Conservation (phyloP, 1,140 invertebrate species). For the Cherax quadricarinatus region DNA sequence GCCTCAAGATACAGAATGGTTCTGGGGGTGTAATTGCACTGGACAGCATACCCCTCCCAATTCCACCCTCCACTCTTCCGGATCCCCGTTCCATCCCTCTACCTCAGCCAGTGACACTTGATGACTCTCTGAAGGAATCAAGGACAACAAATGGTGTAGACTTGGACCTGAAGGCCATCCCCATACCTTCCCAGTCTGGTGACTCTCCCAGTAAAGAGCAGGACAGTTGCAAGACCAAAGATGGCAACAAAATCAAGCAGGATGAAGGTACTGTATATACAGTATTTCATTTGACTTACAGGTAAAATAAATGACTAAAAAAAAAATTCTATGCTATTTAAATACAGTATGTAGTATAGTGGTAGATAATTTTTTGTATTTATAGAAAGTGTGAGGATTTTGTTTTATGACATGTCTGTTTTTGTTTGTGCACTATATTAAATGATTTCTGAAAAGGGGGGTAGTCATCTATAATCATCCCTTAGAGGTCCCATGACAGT, state of each 20-base stretch:
- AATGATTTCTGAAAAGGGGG: too few species aligned
- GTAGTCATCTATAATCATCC: too few species aligned
- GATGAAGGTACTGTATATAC: conserved; percentile 28
- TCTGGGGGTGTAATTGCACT: background rate
- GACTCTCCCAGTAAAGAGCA: conserved; percentile 10
- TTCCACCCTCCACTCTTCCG: conserved; percentile 18
- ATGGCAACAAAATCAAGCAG: conserved; percentile 6
- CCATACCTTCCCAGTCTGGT: background rate
- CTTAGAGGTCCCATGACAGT: too few species aligned
- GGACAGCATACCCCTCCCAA: conserved; percentile 48
- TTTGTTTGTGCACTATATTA: too few species aligned
- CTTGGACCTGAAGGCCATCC: background rate
- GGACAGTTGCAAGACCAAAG: conserved; percentile 20
- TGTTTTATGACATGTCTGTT: too few species aligned
- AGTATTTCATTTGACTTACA: background rate
- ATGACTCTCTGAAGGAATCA: background rate
- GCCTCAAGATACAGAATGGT: background rate
- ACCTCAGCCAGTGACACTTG: conserved; percentile 18
- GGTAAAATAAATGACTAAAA: too few species aligned
- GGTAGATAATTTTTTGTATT: too few species aligned
- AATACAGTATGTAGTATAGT: too few species aligned
- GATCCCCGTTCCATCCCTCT: conserved; percentile 61
- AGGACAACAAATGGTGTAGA: background rate
- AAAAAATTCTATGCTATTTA: too few species aligned
- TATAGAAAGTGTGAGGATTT: too few species aligned